A percentile compares a stretch with the other conserved stretches of the same genome.
Conservation (phyloP, 2,888 invertebrate genomes). For the Stratiomys singularior region DNA sequence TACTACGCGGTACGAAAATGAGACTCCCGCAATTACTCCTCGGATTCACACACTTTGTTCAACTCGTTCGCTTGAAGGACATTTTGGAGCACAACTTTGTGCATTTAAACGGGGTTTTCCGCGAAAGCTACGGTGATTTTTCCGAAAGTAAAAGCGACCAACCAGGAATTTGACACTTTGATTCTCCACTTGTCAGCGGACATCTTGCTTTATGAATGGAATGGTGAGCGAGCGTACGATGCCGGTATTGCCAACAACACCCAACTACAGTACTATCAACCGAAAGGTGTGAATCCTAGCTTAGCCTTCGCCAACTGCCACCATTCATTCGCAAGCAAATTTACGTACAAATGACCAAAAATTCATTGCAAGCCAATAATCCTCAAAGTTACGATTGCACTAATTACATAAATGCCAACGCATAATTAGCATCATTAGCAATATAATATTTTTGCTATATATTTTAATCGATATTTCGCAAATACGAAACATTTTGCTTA, state of each 20-base stretch:
- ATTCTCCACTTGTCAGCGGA: constrained; percentile 28
- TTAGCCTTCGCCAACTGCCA: no score
- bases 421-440: no score
- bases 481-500: no score
- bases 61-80: background rate
- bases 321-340: no score
- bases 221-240: constrained; percentile 1
- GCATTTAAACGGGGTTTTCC: background rate
- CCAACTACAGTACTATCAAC: background rate
- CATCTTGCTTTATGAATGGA: constrained; percentile 33
- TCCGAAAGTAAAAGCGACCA: constrained; percentile 9
- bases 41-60: background rate
- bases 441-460: no score
- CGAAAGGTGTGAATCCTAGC: background rate
- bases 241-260: constrained; percentile 1
- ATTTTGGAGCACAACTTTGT: background rate
- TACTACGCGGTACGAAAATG: background rate
- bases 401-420: no score
- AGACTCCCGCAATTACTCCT: background rate
- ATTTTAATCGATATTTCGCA: no score
- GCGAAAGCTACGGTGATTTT: background rate
- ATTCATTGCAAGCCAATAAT: no score
- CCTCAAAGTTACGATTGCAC: no score
- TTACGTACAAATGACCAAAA: no score
- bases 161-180: constrained; percentile 27